A percentile compares a stretch with the other conserved stretches of the same genome.
phyloP scores from a whole-genome alignment of 2,888 invertebrate genomes.

The Leucoma salicis region DNA sequence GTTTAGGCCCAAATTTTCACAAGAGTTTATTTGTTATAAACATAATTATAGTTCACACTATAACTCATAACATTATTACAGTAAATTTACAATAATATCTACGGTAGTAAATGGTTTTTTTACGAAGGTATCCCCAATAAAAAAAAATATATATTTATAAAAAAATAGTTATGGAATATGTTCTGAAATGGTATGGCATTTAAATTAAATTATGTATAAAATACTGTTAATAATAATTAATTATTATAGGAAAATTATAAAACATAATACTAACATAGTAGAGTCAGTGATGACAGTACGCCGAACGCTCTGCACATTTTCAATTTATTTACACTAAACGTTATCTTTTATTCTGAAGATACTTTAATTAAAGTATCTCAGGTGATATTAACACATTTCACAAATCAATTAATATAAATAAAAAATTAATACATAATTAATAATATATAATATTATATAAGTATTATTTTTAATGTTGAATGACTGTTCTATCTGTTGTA shows the following conservation, averaged over 20 bases:
- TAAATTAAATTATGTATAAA: no score
- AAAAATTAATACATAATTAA: neutral
- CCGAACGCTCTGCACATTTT: constrained; percentile 30
- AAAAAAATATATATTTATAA: no score
- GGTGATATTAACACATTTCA: no score
- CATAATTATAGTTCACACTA: no score
- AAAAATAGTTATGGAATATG: no score
- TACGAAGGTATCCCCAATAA: no score
- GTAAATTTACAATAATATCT: no score
- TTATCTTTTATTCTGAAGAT: neutral
- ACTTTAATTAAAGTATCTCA: neutral
- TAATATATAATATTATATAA: neutral
- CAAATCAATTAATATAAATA: neutral
- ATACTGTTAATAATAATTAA: neutral
- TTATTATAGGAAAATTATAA: neutral
- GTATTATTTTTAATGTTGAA: neutral
- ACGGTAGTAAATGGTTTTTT: no score
- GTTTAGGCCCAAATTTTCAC: no score
- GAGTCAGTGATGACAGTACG: neutral
- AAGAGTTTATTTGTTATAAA: no score
- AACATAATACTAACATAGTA: constrained; percentile 9
- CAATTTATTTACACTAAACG: neutral
- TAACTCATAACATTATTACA: no score
- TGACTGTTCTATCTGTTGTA: neutral
- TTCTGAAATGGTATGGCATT: no score